phyloP scores from a whole-genome alignment of 1,140 invertebrate species.

The Drosophila funebris region DNA sequence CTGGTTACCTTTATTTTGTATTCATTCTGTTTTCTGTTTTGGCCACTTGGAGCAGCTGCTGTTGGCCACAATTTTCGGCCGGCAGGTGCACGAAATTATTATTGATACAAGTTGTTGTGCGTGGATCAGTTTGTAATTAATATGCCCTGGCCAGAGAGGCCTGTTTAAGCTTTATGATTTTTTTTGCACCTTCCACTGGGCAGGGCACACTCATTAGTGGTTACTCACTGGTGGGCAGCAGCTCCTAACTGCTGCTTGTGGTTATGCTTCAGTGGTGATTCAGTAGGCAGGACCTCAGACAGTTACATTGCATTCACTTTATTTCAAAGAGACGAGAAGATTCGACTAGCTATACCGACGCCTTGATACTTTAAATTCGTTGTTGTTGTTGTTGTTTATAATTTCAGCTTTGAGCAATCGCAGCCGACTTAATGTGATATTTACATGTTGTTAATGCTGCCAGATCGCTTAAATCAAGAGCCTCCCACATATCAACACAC shows the following conservation, averaged over 20 bases:
- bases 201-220: slow-evolving; percentile 64
- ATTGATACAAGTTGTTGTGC: slow-evolving; percentile 50
- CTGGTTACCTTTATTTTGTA: slow-evolving; percentile 16
- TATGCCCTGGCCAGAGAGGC: slow-evolving; percentile 36
- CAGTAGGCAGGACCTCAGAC: slow-evolving; percentile 18
- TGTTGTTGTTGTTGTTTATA: neutral
- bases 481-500: neutral
- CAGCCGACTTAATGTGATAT: neutral
- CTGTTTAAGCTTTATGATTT: slow-evolving; percentile 50
- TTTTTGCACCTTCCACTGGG: slow-evolving; percentile 70
- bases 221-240: slow-evolving; percentile 22
- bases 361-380: neutral
- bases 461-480: neutral
- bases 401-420: neutral
- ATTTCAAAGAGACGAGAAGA: neutral
- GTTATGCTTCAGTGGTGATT: slow-evolving; percentile 41
- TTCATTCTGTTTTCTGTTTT: slow-evolving; percentile 13
- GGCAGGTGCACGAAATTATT: slow-evolving; percentile 79
- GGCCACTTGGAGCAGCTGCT: slow-evolving; percentile 37
- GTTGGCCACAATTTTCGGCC: slow-evolving; percentile 61
- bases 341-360: neutral
- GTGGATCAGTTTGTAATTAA: slow-evolving; percentile 60
- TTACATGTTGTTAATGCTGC: neutral
- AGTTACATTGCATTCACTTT: neutral
- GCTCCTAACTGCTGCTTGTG: slow-evolving; percentile 29